These are phyloP conservation scores for Eucidaris tribuloides DNA, from an alignment of 35 echinoderm and acorn worm species.

Conservation along the genomic window DNA sequence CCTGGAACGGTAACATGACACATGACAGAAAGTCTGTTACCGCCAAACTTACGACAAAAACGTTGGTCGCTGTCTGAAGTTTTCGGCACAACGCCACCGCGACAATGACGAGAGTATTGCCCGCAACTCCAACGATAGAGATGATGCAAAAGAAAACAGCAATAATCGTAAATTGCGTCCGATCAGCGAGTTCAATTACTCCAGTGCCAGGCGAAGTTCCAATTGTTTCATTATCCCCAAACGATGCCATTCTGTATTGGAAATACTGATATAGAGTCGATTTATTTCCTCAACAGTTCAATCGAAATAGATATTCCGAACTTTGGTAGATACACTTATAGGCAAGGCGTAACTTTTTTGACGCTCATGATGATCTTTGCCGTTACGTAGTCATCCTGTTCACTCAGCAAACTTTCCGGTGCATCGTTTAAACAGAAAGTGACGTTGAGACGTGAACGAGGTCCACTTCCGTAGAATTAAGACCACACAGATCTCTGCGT, in stretches of 20 bases:
- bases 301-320: no score
- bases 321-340: no score
- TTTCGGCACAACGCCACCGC: conserved; percentile 32
- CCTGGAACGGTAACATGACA: neutral
- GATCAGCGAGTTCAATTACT: neutral
- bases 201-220: neutral
- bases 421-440: no score
- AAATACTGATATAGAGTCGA: no score
- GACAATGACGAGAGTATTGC: conserved; percentile 37
- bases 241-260: neutral
- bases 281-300: no score
- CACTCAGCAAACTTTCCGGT: no score
- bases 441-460: no score
- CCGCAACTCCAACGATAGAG: conserved; percentile 1
- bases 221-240: neutral
- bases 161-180: conserved; percentile 2
- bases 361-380: no score
- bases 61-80: conserved; percentile 57
- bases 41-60: conserved; percentile 41
- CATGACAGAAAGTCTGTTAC: conserved; percentile 27
- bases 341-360: no score
- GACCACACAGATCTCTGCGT: no score
- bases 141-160: neutral
- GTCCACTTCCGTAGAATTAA: no score
- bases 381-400: no score